Base-by-base conservation (phyloP, 2,797 vertebrate species). In the Bufotes viridis region DNA sequence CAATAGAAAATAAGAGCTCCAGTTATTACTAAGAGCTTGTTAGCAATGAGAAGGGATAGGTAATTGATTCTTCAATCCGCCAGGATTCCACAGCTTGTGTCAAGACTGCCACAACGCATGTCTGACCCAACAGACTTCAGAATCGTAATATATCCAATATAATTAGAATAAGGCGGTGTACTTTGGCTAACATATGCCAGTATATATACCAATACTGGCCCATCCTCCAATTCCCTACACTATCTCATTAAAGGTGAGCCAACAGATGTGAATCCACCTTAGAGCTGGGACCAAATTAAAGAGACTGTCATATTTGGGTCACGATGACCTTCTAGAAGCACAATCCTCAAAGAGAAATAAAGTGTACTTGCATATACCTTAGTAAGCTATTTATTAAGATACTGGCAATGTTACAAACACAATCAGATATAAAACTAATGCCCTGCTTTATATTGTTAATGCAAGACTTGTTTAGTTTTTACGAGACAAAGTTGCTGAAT, bases 301-400 rank as follows among this genome's bases (percentile, higher is more conserved):
- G 42, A 84, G 88, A 89, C 85, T 89, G 88, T 89, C 88, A 87
- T 63, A 87, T 89, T 87, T 65, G 81, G 88, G 85, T 89, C 85
- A 84, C 85, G 51, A 65, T 74, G 67, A 89, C 88, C 88, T 89
- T 87, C 81, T 65, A 87, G 80, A 84, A 26, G 24, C 34, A 17
- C 57, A 53, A 12, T 57, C 53, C 69, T 72, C 61, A 82, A 60
- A 69, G 67, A 86, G 12, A 65, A 78, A 69, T 34, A 89, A 76
- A 65, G 22, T 78, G 63, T 49, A 58, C 58, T 26, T 55, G 49
- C 20, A 65, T 49, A 76, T 13, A 55, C 51, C 20, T 55, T 55
- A 55, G n/a, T 55, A 78, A 24, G 51, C 51, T n/a, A 78, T n/a
- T n/a, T 24, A 55, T 53, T 55, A 53, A 78, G 20, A n/a, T 8